Base-by-base conservation (phyloP, 2,797 vertebrate species). In the Macroramphosus scolopax region DNA sequence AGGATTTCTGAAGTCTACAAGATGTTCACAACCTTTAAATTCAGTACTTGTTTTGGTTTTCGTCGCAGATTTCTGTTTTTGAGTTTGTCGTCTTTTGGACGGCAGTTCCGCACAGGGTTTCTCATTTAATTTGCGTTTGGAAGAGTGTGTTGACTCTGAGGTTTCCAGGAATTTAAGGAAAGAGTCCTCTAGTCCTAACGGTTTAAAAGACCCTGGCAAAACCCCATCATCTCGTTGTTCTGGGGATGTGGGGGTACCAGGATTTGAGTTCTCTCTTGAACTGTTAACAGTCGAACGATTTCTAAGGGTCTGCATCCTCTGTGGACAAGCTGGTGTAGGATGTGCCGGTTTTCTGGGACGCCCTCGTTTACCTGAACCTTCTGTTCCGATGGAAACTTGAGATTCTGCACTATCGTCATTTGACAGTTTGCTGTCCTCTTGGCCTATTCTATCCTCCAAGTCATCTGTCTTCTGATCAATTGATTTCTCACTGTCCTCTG, bases 161-260 rank as follows among this genome's bases (percentile, higher is more conserved):
- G 95, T 94, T 83, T 97, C 94, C 32, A 96, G 88, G 74, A 97
- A 93, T 68, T 96, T 96, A 26, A 98, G 91, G 80, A 95, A 93
- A 0, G 95, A 95, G 37, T 92, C 92, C 79, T 98, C 93, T 57
- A 98, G 93, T 37, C 93, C 93, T 84, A 96, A 93, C 12, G 95
- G 93, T 67, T 95, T 96, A 71, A 95, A 97, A 0, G 94, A 90
- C 52, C 90, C 93, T 77, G 92, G 91, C 64, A 90, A 87, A 17
- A 92, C 89, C 35, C 87, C 79, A 0, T 92, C 89, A 10, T 95
- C 92, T 1, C 66, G 70, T 61, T 89, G 92, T 37, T 94, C 93
- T 1, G 86, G 85, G 0, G 89, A 82, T 12, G 89, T 86, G 18
- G 82, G 80, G 16, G 86, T 80, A 55, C 81, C 83, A 11, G 90